phyloP scores from a whole-genome alignment of 2,113 vertebrate species.

The Helogale parvula region DNA sequence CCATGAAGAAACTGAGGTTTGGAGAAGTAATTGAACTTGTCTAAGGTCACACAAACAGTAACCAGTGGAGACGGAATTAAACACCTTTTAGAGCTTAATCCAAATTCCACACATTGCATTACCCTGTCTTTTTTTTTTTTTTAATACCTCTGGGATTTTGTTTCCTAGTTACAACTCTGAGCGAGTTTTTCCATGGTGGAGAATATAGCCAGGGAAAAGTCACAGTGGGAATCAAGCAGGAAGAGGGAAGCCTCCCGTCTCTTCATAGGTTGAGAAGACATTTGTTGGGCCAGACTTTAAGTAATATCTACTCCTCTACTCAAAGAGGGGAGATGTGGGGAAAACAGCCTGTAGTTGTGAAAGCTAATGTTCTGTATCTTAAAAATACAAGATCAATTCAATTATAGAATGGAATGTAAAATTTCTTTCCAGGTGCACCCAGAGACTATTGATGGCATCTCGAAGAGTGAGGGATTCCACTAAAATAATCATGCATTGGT shows the following conservation, averaged over 20 bases:
- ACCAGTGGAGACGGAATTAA: neutral
- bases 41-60: neutral
- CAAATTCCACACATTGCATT: neutral
- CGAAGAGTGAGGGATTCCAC: slow-evolving; percentile 13
- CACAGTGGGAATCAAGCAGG: neutral
- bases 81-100: neutral
- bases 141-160: neutral
- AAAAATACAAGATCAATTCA: slow-evolving; percentile 62
- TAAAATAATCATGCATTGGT: slow-evolving; percentile 4
- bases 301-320: neutral
- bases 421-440: neutral
- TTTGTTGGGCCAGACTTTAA: neutral
- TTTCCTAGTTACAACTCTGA: neutral
- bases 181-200: neutral
- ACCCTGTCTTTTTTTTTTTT: neutral
- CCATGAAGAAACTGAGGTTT: neutral
- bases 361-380: slow-evolving; percentile 51
- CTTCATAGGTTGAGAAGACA: neutral
- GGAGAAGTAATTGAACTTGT: neutral
- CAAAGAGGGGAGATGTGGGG: neutral
- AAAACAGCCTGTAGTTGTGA: neutral
- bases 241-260: neutral
- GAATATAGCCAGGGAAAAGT: neutral
- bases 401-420: slow-evolving; percentile 1
- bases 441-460: slow-evolving; percentile 49